Evolutionary conservation across 2,888 invertebrate species (phyloP), one percentile per base, ranked within the genome.

Genomic region (Clanis bilineata): DNA sequence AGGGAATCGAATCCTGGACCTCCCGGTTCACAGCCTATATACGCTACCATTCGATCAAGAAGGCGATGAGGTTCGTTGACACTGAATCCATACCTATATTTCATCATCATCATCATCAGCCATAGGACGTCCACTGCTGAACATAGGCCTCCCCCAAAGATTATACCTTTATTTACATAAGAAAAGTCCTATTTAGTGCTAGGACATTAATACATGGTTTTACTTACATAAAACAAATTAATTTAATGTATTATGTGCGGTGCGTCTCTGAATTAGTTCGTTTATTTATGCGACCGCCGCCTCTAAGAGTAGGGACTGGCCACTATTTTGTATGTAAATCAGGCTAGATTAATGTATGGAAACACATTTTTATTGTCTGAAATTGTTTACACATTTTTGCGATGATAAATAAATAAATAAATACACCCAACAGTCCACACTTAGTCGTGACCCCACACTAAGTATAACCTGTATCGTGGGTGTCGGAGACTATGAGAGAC

Each of bases 201-300:
- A 51, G 15, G 7, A 7, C 15, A 15, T 15, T 18, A 25, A n/a
- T 28, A 21, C 51, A 51, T 32, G 32, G 51, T 10, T 32, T 22
- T 51, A 15, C n/a, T 51, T 15, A 10, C 28, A 18, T 32, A 32
- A 23, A 43, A 22, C 41, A 60, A 51, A 36, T 58, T 38, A 28
- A 55, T 61, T 64, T 59, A 57, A 61, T 67, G 57, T 65, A 61
- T 67, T 61, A 62, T 64, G 61, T 62, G 57, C 56, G 65, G 56
- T 60, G 62, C 65, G 69, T 76, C 73, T 73, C 67, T 67, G 76
- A 77, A 81, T 80, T 79, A 80, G 75, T 73, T 77, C 68, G 77
- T 75, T 82, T 81, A 82, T 82, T 82, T 82, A 82, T 76, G 80
- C 65, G 78, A 80, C 81, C 80, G 68, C 79, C 66, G 71, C 77